These are phyloP conservation scores for Meloidogyne floridensis DNA, from an alignment of 1,140 invertebrate species.

Conservation along the genomic window DNA sequence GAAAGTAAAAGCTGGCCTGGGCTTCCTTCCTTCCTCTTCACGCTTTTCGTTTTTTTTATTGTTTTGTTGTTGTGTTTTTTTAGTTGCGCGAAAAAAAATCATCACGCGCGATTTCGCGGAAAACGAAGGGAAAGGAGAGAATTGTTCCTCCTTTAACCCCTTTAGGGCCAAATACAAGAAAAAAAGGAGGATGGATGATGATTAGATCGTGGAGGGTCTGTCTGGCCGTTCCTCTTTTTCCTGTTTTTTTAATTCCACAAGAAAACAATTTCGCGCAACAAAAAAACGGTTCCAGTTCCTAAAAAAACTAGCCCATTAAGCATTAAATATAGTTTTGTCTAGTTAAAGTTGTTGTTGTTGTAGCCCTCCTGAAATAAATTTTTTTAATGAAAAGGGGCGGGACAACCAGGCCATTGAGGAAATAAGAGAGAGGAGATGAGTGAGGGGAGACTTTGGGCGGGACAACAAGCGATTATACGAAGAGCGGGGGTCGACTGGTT, in stretches of 20 bases:
- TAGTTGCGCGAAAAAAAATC: neutral
- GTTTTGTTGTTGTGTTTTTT: neutral
- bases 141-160: neutral
- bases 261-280: neutral
- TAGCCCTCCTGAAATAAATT: too few species aligned
- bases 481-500: neutral
- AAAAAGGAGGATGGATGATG: neutral
- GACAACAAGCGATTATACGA: neutral
- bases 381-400: neutral
- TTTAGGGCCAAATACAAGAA: neutral
- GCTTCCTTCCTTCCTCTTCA: too few species aligned
- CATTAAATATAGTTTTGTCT: too few species aligned
- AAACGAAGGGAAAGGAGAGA: too few species aligned
- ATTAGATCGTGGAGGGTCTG: neutral
- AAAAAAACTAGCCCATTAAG: neutral
- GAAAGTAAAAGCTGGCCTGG: neutral
- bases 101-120: neutral
- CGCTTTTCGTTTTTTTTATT: neutral
- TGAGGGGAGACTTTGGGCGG: neutral
- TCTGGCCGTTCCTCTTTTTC: neutral
- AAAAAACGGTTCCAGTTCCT: conserved; percentile 7
- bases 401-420: neutral
- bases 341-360: too few species aligned
- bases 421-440: neutral
- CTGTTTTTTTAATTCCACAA: too few species aligned